Conservation (phyloP, 2,888 invertebrate species). For the Phengaris alcon region DNA sequence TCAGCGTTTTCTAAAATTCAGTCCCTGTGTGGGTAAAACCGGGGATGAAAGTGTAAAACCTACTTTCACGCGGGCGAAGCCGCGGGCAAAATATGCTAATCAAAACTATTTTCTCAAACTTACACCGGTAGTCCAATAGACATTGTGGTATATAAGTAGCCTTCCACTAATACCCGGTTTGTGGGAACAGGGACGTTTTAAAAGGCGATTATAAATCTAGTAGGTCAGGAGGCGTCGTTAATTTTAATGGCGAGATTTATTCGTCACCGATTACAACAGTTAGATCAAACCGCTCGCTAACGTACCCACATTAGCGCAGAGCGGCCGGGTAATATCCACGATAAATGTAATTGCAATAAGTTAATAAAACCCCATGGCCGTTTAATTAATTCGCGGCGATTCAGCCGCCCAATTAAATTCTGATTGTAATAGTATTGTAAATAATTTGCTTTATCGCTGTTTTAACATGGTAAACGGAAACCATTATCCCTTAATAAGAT, state of each 20-base stretch:
- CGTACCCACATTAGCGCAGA: constrained; percentile 52
- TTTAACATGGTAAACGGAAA: constrained; percentile 33
- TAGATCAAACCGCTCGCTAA: constrained; percentile 61
- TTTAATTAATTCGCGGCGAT: constrained; percentile 72
- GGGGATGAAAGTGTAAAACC: too few relatives aligned
- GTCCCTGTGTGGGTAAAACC: too few relatives aligned
- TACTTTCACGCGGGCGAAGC: too few relatives aligned
- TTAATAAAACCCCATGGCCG: constrained; percentile 67
- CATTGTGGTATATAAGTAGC: not conserved
- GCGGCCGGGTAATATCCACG: constrained; percentile 55
- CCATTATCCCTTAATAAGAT: constrained; percentile 25
- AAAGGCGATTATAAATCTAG: constrained; percentile 70
- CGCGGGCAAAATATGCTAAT: not conserved
- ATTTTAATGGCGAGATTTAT: constrained; percentile 73
- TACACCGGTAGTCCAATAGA: not conserved
- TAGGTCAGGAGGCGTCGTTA: constrained; percentile 66
- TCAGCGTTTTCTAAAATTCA: too few relatives aligned
- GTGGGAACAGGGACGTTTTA: constrained; percentile 46
- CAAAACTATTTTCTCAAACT: not conserved
- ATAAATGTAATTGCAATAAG: constrained; percentile 75
- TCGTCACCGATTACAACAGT: constrained; percentile 64
- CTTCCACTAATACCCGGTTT: constrained; percentile 32
- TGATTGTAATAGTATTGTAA: constrained; percentile 52
- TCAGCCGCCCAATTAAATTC: constrained; percentile 65
- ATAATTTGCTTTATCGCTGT: constrained; percentile 35